Conservation (phyloP, 2,113 vertebrate species). For the Rhynchomys soricoides region DNA sequence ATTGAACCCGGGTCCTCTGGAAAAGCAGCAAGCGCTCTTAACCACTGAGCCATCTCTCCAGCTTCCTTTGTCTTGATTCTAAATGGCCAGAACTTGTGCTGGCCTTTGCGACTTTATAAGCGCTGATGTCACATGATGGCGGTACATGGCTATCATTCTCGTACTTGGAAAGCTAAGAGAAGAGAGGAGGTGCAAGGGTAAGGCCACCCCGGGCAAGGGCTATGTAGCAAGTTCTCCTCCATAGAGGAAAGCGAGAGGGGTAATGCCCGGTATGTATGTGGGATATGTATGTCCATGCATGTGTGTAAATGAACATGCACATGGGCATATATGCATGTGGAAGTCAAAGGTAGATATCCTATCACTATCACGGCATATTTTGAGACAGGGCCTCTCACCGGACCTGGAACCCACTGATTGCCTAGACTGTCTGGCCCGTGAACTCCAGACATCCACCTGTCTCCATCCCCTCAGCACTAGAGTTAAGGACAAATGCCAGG, state of each 20-base stretch:
- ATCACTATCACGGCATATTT: background rate
- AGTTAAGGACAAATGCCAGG: background rate
- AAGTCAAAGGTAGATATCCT: background rate
- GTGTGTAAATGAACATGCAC: background rate
- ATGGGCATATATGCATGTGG: background rate
- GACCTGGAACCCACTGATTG: background rate
- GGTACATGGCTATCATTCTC: background rate
- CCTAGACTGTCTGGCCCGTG: background rate
- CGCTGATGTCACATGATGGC: background rate
- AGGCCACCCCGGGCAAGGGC: background rate
- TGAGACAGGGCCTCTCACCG: background rate
- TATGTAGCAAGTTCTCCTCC: background rate
- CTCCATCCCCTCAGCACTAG: background rate
- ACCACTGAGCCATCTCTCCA: background rate
- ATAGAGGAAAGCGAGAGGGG: background rate
- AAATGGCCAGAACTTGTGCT: constrained; percentile 26
- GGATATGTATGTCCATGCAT: background rate
- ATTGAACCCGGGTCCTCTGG: background rate
- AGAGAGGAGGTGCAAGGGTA: background rate
- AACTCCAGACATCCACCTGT: background rate
- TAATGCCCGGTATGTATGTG: too few species aligned
- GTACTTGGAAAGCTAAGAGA: background rate
- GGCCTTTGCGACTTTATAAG: background rate
- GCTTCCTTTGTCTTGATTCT: background rate
- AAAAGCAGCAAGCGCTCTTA: background rate